Conservation (phyloP, 1,140 invertebrate species). For the Holcopasites calliopsidis region DNA sequence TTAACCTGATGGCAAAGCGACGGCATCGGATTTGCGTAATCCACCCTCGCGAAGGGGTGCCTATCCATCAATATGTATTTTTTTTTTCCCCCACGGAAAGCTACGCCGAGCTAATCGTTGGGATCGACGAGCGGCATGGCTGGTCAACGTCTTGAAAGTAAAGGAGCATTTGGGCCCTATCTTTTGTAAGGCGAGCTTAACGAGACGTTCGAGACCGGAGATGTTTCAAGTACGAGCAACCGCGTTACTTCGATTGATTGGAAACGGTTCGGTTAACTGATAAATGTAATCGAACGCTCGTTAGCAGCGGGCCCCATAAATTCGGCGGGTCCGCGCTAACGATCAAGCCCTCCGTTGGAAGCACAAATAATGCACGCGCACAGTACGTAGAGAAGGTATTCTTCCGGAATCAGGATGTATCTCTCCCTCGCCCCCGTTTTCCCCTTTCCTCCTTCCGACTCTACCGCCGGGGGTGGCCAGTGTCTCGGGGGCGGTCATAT, state of each 20-base stretch:
- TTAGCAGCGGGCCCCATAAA: background rate
- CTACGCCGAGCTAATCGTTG: too few species aligned
- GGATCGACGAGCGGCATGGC: too few species aligned
- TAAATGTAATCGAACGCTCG: background rate
- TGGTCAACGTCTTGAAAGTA: too few species aligned
- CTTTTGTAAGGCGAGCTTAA: too few species aligned
- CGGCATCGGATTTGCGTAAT: background rate
- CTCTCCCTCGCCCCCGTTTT: constrained; percentile 43
- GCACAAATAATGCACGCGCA: constrained; percentile 57
- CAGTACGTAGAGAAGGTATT: constrained; percentile 71
- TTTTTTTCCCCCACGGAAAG: too few species aligned
- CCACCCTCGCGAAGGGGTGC: too few species aligned
- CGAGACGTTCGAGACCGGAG: background rate
- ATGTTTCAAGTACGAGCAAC: background rate
- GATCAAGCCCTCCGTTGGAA: constrained; percentile 50
- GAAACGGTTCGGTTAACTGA: background rate
- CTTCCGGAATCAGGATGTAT: constrained; percentile 69
- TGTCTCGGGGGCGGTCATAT: constrained; percentile 79
- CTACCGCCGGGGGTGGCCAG: constrained; percentile 74
- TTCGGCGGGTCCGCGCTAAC: constrained; percentile 47
- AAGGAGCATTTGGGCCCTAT: too few species aligned
- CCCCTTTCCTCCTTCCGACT: constrained; percentile 35
- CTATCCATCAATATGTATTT: too few species aligned
- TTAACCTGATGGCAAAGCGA: background rate
- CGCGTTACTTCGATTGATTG: too few species aligned